Percentiles rank a stretch among this genome's conserved stretches.
Evolutionary conservation across 2,888 invertebrate genomes (phyloP).

Genomic region (Ochlodes sylvanus): DNA sequence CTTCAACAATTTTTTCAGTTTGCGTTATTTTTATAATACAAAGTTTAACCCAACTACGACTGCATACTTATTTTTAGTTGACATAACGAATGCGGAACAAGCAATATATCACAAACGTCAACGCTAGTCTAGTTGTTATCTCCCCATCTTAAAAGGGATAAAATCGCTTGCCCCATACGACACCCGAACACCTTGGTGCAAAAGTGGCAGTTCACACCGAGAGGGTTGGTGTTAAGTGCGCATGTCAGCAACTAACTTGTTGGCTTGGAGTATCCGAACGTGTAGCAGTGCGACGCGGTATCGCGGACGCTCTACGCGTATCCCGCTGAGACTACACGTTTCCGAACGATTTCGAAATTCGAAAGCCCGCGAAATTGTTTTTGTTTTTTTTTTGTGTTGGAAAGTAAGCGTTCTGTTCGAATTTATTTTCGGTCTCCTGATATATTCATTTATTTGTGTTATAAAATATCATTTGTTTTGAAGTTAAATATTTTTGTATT

Average conservation of each 20-base stretch:
- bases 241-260: slow-evolving; percentile 81
- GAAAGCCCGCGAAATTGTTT: slow-evolving; percentile 43
- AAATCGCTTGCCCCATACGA: slow-evolving; percentile 36
- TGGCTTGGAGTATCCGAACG: slow-evolving; percentile 60
- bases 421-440: background rate
- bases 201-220: slow-evolving; percentile 35
- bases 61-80: slow-evolving; percentile 28
- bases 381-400: slow-evolving; percentile 29
- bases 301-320: slow-evolving; percentile 64
- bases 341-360: slow-evolving; percentile 52
- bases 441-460: slow-evolving; percentile 28
- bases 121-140: slow-evolving; percentile 32
- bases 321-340: slow-evolving; percentile 47
- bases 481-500: background rate
- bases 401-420: background rate
- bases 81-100: slow-evolving; percentile 27
- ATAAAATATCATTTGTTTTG: slow-evolving; percentile 10
- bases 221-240: slow-evolving; percentile 66
- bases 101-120: slow-evolving; percentile 37
- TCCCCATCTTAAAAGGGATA: slow-evolving; percentile 38
- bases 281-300: slow-evolving; percentile 79
- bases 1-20: background rate
- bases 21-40: too few relatives aligned
- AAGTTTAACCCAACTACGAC: background rate
- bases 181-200: slow-evolving; percentile 37